These are phyloP conservation scores for Lomographa bimaculata DNA, from an alignment of 2,888 invertebrate species.

Conservation along the genomic window DNA sequence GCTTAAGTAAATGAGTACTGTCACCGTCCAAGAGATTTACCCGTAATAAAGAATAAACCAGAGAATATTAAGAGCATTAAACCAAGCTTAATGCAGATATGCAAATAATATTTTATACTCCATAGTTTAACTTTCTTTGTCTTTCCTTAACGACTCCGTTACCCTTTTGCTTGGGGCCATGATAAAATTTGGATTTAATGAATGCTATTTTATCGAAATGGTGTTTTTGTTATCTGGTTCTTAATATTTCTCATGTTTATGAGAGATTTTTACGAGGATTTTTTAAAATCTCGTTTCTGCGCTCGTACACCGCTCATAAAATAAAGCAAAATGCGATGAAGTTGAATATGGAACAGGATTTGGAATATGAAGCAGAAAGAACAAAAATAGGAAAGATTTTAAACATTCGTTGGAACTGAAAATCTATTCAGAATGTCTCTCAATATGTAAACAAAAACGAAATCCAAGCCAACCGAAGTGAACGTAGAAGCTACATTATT, in stretches of 20 bases:
- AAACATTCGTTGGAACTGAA: too few species aligned
- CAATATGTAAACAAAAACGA: too few species aligned
- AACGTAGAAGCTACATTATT: too few species aligned
- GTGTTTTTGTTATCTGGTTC: conserved; percentile 16
- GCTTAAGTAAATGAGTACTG: conserved; percentile 10
- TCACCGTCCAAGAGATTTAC: background rate
- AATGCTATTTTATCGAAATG: conserved; percentile 13
- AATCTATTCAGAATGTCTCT: too few species aligned
- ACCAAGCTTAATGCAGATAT: conserved; percentile 27
- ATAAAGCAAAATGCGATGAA: too few species aligned
- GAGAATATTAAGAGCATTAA: conserved; percentile 29
- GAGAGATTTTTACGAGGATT: background rate
- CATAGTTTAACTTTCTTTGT: conserved; percentile 29
- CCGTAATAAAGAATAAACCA: conserved; percentile 12
- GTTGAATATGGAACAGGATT: too few species aligned
- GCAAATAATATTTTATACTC: conserved; percentile 26
- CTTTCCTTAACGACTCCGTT: conserved; percentile 8
- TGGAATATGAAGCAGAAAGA: too few species aligned
- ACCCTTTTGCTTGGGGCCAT: conserved; percentile 6
- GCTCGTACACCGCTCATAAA: too few species aligned
- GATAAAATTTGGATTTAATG: conserved; percentile 18
- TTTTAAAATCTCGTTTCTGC: too few species aligned
- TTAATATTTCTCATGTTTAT: conserved; percentile 19
- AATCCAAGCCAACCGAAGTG: too few species aligned
- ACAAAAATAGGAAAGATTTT: too few species aligned